Evolutionary conservation across 2,797 vertebrate species (phyloP).

Genomic region (Catostomus latipinnis): DNA sequence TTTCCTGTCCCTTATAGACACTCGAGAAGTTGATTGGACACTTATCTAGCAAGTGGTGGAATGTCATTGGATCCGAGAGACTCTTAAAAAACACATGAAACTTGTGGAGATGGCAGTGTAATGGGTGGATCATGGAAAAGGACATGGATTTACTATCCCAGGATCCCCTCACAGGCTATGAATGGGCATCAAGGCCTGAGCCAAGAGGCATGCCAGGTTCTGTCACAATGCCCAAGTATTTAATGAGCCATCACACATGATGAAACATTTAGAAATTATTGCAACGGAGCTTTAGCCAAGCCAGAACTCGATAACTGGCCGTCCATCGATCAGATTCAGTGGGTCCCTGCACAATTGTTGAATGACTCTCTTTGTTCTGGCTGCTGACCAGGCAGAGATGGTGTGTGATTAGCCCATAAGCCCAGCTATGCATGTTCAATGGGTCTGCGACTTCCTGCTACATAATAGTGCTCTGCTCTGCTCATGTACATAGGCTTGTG

Average conservation of each 20-base stretch:
- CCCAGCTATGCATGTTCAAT: constrained; percentile 44
- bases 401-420: constrained; percentile 53
- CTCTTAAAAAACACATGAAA: constrained; percentile 14
- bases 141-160: constrained; percentile 43
- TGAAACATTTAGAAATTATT: constrained; percentile 36
- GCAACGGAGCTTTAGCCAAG: constrained; percentile 37
- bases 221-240: constrained; percentile 31
- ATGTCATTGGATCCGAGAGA: not conserved
- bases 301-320: constrained; percentile 15
- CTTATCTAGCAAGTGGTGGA: constrained; percentile 18
- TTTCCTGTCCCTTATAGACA: not conserved
- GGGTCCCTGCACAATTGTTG: constrained; percentile 27
- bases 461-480: constrained; percentile 49
- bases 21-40: not conserved
- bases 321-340: constrained; percentile 19
- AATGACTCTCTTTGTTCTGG: constrained; percentile 54
- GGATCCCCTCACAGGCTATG: constrained; percentile 4
- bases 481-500: constrained; percentile 22
- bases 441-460: constrained; percentile 52
- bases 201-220: constrained; percentile 3
- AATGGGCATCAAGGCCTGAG: not conserved
- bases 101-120: constrained; percentile 22
- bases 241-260: constrained; percentile 30
- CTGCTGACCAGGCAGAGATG: constrained; percentile 53
- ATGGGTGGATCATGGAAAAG: constrained; percentile 41